Evolutionary conservation across 2,797 vertebrate genomes (phyloP).

Genomic region (Cossypha niveicapilla): DNA sequence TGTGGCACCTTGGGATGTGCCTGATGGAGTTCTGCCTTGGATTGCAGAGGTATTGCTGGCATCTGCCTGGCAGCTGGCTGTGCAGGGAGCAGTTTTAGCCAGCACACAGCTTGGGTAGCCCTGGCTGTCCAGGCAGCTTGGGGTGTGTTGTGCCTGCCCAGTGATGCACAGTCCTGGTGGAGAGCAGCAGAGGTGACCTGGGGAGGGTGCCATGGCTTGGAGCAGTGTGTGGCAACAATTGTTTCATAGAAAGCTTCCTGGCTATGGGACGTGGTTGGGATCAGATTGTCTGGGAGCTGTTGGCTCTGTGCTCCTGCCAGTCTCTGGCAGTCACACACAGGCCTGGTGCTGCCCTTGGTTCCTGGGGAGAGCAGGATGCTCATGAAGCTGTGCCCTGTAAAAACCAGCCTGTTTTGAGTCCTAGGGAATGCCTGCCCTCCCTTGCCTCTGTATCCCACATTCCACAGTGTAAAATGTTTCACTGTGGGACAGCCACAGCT

Average conservation of each 20-base stretch:
- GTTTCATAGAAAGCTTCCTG: background rate
- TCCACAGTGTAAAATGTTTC: background rate
- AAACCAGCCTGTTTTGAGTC: background rate
- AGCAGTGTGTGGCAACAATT: background rate
- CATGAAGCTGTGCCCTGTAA: background rate
- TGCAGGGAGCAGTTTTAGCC: background rate
- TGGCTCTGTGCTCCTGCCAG: background rate
- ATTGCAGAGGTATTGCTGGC: background rate
- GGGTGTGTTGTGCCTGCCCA: background rate
- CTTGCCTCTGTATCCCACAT: background rate
- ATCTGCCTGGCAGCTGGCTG: background rate
- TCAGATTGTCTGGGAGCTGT: background rate
- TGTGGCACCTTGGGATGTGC: background rate
- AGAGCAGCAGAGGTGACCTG: background rate
- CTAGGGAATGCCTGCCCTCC: background rate
- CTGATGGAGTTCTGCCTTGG: background rate
- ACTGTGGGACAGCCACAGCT: background rate
- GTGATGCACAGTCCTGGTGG: background rate
- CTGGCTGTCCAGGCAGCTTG: background rate
- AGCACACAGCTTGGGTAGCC: fast-evolving
- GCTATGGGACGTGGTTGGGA: background rate
- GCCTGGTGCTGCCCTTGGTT: background rate
- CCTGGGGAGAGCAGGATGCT: background rate
- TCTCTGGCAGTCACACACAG: background rate
- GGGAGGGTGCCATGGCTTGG: background rate